Conservation (phyloP, 2,113 vertebrate genomes). For the Elephantulus edwardii region DNA sequence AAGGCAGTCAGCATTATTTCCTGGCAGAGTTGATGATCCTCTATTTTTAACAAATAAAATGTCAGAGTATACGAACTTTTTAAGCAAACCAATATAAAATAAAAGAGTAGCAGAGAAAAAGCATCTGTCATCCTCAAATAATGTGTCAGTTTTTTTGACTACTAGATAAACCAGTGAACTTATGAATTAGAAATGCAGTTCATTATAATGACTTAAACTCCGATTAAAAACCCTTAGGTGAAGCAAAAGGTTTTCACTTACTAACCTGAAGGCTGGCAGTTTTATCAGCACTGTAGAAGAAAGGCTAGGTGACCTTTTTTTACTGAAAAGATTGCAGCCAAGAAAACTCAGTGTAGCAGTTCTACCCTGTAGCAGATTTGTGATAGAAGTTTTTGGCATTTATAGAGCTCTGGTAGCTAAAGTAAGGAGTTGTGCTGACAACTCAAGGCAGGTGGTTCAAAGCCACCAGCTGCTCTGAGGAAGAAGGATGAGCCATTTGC, state of each 20-base stretch:
- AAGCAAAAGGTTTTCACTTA: neutral
- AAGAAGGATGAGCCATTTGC: too few species aligned
- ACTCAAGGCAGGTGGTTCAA: too few species aligned
- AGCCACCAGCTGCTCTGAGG: too few species aligned
- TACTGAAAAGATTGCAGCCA: too few species aligned
- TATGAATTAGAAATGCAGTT: slow-evolving; percentile 22
- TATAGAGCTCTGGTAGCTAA: too few species aligned
- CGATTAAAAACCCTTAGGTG: neutral
- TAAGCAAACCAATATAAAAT: too few species aligned
- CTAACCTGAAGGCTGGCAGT: neutral
- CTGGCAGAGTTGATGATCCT: slow-evolving; percentile 47
- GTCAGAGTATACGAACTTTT: too few species aligned
- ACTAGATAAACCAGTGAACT: neutral
- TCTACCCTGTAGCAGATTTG: neutral
- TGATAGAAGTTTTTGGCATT: neutral
- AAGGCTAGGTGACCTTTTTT: neutral
- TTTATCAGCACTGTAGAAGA: neutral
- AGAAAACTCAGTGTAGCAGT: neutral
- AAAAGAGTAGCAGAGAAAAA: slow-evolving; percentile 46
- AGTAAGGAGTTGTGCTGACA: too few species aligned
- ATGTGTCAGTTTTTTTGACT: neutral
- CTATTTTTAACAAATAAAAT: slow-evolving; percentile 64
- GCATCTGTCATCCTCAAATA: neutral
- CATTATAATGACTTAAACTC: slow-evolving; percentile 5
- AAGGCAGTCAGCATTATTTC: neutral